Conservation (phyloP, 2,797 vertebrate genomes). For the Pristis pectinata region DNA sequence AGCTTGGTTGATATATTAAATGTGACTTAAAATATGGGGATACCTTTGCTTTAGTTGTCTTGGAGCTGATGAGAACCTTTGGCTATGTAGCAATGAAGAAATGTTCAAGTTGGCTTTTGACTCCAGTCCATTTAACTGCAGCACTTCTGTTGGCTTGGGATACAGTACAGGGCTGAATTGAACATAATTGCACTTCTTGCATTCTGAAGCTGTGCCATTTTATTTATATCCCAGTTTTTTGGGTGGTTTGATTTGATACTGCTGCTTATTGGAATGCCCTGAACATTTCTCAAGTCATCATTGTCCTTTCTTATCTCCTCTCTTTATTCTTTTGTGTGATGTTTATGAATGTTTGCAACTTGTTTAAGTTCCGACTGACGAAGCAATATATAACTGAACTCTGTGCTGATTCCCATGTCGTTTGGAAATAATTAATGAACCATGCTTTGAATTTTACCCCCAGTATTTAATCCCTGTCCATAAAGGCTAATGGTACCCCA, state of each 20-base stretch:
- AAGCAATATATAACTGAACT: not conserved
- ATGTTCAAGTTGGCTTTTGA: not conserved
- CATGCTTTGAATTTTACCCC: not conserved
- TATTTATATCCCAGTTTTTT: not conserved
- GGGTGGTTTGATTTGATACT: not conserved
- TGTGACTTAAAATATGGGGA: not conserved
- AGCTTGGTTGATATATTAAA: not conserved
- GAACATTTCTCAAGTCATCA: conserved; percentile 16
- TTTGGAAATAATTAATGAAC: not conserved
- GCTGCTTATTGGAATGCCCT: not conserved
- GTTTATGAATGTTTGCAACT: not conserved
- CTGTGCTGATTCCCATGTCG: not conserved
- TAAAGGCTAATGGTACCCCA: not conserved
- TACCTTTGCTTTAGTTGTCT: conserved; percentile 31
- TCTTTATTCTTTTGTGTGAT: not conserved
- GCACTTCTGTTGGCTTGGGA: conserved; percentile 41
- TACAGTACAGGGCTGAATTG: conserved; percentile 57
- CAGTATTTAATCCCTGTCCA: not conserved
- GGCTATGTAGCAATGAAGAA: not conserved
- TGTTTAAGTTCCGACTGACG: not conserved
- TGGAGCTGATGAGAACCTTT: not conserved
- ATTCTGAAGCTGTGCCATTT: not conserved
- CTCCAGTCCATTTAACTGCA: not conserved
- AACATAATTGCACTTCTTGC: not conserved
- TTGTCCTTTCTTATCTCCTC: not conserved